Evolutionary conservation across 2,888 invertebrate species (phyloP), one percentile per base, ranked within the genome.

Genomic region (Drosophila planitibia): DNA sequence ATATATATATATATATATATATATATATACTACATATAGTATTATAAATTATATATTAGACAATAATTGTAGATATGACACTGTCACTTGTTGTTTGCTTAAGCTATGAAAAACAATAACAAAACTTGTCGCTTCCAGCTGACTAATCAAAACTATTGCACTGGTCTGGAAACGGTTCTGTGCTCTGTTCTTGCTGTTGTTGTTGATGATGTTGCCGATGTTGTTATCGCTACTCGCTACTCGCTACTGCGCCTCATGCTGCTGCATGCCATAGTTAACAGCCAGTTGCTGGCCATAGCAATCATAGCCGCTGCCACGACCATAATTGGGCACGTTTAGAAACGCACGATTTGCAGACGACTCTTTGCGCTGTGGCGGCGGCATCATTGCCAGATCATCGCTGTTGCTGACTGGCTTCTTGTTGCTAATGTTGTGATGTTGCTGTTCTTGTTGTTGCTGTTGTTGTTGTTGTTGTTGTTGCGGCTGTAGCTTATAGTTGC

Each of bases 11-110:
- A 41, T 78, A 33, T 60, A 28, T 55, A n/a, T n/a, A 28, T 72
- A 69, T 54, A 57, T 54, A 60, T 72, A 44, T 68, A 22, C 44
- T 47, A 47, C 14, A 47, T 71, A 62, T 67, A 9, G 58, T 53
- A 44, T 53, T 68, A 63, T 77, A 74, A 60, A 51, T 76, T 81
- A 76, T 52, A 73, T 65, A 74, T 77, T 70, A 85, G 73, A 90
- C 81, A 88, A 88, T 89, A 77, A 90, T 78, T 89, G 90, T 90
- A 91, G 87, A 89, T 91, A 91, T 91, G 90, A 90, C 91, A 89
- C 91, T 90, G 89, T 90, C 91, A 89, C 80, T 83, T 78, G 79
- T 80, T 82, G 76, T 73, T 68, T 39, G 51, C 74, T 78, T 83
- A 75, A 63, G 69, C 64, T 61, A 47, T 47, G 64, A 58, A 74